phyloP scores from a whole-genome alignment of 2,888 invertebrate genomes.

The Megastigmus dorsalis region DNA sequence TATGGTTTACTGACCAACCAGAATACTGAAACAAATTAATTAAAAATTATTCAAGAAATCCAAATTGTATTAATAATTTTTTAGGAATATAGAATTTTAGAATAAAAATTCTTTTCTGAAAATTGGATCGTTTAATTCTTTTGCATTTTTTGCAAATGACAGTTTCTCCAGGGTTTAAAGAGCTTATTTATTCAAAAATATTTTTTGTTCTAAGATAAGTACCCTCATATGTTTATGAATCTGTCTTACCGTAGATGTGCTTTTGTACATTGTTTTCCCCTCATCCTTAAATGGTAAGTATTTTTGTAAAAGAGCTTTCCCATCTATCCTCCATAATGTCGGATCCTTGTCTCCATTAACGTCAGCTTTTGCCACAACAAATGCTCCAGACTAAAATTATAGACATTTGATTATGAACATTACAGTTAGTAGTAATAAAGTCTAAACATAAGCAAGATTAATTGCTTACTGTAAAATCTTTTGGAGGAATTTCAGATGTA shows the following conservation, averaged over 20 bases:
- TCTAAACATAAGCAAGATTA: constrained; percentile 6
- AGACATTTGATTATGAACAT: too few species aligned
- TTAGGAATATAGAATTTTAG: too few species aligned
- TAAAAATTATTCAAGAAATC: constrained; percentile 4
- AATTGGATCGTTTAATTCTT: not conserved
- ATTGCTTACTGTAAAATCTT: constrained; percentile 69
- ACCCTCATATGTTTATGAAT: too few species aligned
- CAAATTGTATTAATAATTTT: too few species aligned
- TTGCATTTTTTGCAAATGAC: not conserved
- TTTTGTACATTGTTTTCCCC: constrained; percentile 76
- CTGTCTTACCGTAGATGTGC: constrained; percentile 76
- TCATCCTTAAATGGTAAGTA: constrained; percentile 77
- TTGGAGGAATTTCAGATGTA: constrained; percentile 69
- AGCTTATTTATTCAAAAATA: not conserved
- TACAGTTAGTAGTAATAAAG: not conserved
- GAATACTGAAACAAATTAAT: constrained; percentile 73
- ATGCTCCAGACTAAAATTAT: constrained; percentile 76
- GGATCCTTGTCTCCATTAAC: constrained; percentile 74
- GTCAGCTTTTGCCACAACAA: constrained; percentile 78
- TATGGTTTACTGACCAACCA: constrained; percentile 75
- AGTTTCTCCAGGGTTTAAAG: not conserved
- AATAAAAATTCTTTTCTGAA: not conserved
- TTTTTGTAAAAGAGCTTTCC: constrained; percentile 78
- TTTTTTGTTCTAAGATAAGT: too few species aligned
- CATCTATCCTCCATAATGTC: constrained; percentile 79